These are phyloP conservation scores for Scaptomyza pallida DNA, from an alignment of 1,140 invertebrate genomes.

Conservation along the genomic window DNA sequence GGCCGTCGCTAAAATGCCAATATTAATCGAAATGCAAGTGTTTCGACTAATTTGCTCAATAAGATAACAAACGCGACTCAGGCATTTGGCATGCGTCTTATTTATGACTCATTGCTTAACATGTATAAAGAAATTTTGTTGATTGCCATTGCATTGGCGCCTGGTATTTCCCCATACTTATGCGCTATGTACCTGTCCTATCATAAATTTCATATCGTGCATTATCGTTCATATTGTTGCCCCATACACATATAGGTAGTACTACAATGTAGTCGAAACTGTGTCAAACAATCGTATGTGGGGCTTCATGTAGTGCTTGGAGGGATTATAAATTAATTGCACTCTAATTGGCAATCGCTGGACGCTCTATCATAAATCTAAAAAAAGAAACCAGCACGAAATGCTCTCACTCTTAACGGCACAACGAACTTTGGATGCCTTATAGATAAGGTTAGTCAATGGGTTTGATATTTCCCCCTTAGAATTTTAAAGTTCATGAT, in stretches of 20 bases:
- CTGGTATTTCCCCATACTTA: conserved; percentile 30
- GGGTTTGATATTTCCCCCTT: neutral
- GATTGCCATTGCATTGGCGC: conserved; percentile 32
- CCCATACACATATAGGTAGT: neutral
- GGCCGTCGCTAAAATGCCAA: conserved; percentile 32
- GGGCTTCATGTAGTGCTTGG: conserved; percentile 25
- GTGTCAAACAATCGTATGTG: conserved; percentile 39
- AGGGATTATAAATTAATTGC: conserved; percentile 59
- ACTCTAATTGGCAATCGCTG: conserved; percentile 47
- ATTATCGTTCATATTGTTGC: conserved; percentile 40
- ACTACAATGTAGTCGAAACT: conserved; percentile 39
- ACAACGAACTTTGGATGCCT: conserved; percentile 6
- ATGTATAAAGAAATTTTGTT: neutral
- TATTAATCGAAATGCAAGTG: conserved; percentile 36
- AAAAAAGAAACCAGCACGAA: conserved; percentile 25
- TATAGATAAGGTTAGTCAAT: conserved; percentile 2
- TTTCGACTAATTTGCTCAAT: conserved; percentile 30
- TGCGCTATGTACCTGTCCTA: conserved; percentile 8
- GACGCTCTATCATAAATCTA: conserved; percentile 44
- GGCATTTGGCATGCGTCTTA: conserved; percentile 10
- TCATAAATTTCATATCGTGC: conserved; percentile 40
- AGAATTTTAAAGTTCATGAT: neutral
- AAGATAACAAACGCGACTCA: conserved; percentile 9
- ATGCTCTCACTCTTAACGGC: conserved; percentile 3
- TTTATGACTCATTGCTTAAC: conserved; percentile 48